Percentiles rank a stretch among this genome's conserved stretches.
These are phyloP conservation scores for Hyaena hyaena DNA, from an alignment of 2,113 vertebrate species.

Conservation along the genomic window DNA sequence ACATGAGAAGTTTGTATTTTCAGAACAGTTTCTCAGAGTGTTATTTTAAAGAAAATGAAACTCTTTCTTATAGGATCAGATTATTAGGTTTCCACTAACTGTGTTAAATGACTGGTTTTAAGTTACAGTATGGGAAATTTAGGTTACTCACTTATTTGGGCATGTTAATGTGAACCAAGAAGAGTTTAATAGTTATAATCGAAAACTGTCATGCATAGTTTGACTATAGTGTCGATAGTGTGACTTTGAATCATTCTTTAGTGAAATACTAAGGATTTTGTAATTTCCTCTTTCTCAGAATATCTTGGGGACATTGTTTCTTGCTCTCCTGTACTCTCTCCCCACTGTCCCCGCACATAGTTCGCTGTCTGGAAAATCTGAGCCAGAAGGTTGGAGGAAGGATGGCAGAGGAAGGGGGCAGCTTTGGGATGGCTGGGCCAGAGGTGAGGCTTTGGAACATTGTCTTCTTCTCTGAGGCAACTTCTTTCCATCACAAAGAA, in stretches of 20 bases:
- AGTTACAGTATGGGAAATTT: conserved; percentile 72
- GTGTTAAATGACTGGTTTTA: conserved; percentile 74
- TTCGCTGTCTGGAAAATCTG: not conserved
- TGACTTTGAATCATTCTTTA: not conserved
- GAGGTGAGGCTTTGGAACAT: not conserved
- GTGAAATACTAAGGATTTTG: not conserved
- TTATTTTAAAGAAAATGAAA: conserved; percentile 81
- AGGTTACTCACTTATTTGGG: conserved; percentile 57
- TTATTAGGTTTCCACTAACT: conserved; percentile 78
- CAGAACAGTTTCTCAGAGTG: conserved; percentile 71
- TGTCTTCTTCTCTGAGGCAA: not conserved
- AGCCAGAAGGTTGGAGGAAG: not conserved
- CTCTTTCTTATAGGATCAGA: conserved; percentile 74
- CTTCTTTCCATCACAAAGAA: not conserved
- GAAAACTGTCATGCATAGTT: not conserved
- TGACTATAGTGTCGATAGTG: not conserved
- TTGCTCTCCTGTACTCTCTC: not conserved
- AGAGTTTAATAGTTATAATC: conserved; percentile 50
- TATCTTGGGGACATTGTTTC: not conserved
- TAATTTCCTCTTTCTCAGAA: not conserved
- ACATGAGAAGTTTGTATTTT: conserved; percentile 77
- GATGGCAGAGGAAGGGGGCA: accelerated
- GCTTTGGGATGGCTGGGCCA: too few species aligned
- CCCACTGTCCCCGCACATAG: accelerated
- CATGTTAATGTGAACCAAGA: conserved; percentile 61